Conservation (phyloP, 2,888 invertebrate species). For the Aleiodes leptofemur region DNA sequence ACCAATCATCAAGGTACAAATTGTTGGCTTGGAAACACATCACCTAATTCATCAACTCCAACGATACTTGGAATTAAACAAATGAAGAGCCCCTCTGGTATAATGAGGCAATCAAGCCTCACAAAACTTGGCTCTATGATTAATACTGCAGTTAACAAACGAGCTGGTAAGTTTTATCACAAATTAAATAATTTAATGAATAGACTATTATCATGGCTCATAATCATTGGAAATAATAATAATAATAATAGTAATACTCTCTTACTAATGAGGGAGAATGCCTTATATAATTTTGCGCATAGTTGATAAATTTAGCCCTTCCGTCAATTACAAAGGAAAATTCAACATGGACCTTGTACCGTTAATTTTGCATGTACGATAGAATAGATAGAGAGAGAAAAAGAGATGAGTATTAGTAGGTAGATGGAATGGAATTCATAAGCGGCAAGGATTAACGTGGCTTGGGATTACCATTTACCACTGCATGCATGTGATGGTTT, state of each 20-base stretch:
- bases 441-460: slow-evolving; percentile 42
- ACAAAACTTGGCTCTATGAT: slow-evolving; percentile 81
- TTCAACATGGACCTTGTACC: slow-evolving; percentile 41
- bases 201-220: neutral
- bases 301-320: slow-evolving; percentile 25
- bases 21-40: slow-evolving; percentile 62
- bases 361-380: slow-evolving; percentile 40
- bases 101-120: slow-evolving; percentile 81
- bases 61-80: slow-evolving; percentile 67
- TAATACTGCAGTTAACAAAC: slow-evolving; percentile 79
- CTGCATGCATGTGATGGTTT: slow-evolving; percentile 3
- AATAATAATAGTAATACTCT: too few species aligned
- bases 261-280: neutral
- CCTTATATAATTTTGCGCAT: neutral
- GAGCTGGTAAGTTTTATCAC: slow-evolving; percentile 70
- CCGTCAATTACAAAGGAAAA: slow-evolving; percentile 41
- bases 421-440: slow-evolving; percentile 54
- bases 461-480: slow-evolving; percentile 38
- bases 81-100: slow-evolving; percentile 75
- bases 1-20: slow-evolving; percentile 59
- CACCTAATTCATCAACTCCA: slow-evolving; percentile 60
- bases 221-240: too few species aligned
- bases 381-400: neutral
- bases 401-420: slow-evolving; percentile 47
- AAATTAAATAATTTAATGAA: neutral